Evolutionary conservation across 2,888 invertebrate genomes (phyloP).

Genomic region (Graphium colonna): DNA sequence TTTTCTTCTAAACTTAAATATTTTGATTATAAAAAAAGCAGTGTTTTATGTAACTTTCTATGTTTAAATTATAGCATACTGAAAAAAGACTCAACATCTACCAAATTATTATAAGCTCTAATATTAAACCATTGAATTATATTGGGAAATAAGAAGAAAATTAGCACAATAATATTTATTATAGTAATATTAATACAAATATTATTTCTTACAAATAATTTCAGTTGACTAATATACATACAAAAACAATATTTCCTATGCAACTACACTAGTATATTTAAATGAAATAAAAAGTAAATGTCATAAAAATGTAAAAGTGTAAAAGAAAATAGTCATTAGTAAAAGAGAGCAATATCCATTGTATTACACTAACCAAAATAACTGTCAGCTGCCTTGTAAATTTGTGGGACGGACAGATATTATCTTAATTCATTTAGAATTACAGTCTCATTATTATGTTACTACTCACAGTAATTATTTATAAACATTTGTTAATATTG

Average conservation of each 20-base stretch:
- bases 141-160: no score
- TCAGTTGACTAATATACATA: constrained; percentile 7
- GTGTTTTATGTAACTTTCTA: no score
- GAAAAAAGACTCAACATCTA: no score
- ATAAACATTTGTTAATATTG: constrained; percentile 26
- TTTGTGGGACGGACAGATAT: constrained; percentile 15
- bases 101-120: no score
- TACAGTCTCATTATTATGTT: constrained; percentile 14
- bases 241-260: constrained; percentile 6
- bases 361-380: background rate
- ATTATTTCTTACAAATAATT: constrained; percentile 5
- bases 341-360: constrained; percentile 14
- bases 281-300: constrained; percentile 11
- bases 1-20: no score
- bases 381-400: constrained; percentile 7
- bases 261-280: constrained; percentile 4
- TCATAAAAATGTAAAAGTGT: constrained; percentile 6
- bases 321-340: constrained; percentile 10
- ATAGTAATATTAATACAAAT: constrained; percentile 9
- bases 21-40: no score
- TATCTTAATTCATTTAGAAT: background rate
- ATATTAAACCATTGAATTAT: no score
- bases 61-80: no score
- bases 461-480: constrained; percentile 3
- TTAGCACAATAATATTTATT: constrained; percentile 11